phyloP scores from a whole-genome alignment of 2,797 vertebrate species.

The Sebastes baramenuke region DNA sequence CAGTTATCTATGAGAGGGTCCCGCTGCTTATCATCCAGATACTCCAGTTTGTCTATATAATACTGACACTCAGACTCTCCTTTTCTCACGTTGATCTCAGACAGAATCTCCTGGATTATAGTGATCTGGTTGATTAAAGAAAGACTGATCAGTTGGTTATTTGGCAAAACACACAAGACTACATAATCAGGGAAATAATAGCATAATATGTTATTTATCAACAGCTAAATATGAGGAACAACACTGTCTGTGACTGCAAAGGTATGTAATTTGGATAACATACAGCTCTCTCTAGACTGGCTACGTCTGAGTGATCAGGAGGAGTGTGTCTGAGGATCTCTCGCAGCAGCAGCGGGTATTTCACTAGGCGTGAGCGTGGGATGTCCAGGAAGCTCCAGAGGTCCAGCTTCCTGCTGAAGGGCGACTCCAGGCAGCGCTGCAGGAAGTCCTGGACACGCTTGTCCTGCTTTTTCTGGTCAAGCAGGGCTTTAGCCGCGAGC shows the following conservation, averaged over 20 bases:
- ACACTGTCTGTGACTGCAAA: not conserved
- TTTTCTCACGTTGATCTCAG: constrained; percentile 95
- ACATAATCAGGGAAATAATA: not conserved
- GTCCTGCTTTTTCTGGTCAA: constrained; percentile 96
- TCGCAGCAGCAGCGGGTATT: constrained; percentile 93
- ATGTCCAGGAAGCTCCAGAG: constrained; percentile 98
- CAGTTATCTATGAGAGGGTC: constrained; percentile 92
- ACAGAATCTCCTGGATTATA: constrained; percentile 94
- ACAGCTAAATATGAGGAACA: not conserved
- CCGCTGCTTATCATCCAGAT: constrained; percentile 92
- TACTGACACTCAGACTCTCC: constrained; percentile 97
- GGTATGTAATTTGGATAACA: constrained; percentile 16
- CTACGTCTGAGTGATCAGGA: constrained; percentile 87
- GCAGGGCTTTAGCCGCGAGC: constrained; percentile 93
- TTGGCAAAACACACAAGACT: not conserved
- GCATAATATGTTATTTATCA: not conserved
- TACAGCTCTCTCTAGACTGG: constrained; percentile 89
- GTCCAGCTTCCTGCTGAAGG: constrained; percentile 97
- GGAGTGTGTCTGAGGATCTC: constrained; percentile 95
- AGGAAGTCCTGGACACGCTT: constrained; percentile 94
- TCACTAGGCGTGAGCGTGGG: constrained; percentile 93
- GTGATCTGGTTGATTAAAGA: constrained; percentile 80
- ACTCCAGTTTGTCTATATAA: constrained; percentile 95
- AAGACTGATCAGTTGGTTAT: not conserved
- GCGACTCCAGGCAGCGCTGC: constrained; percentile 95